Conservation (phyloP, 1,140 invertebrate species). For the Musca vetustissima region DNA sequence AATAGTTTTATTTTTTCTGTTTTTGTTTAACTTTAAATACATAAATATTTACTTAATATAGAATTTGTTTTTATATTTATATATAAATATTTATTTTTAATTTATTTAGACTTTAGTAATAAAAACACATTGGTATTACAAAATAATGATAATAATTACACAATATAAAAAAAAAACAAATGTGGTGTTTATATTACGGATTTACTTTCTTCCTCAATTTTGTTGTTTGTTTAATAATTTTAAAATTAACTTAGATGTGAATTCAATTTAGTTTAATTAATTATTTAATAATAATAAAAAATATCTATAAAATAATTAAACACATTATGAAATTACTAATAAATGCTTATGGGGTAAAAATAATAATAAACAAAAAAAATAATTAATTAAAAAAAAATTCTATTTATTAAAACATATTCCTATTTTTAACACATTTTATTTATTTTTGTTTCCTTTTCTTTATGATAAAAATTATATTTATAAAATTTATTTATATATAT, state of each 20-base stretch:
- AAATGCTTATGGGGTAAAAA: constrained; percentile 15
- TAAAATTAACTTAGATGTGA: constrained; percentile 8
- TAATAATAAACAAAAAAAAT: constrained; percentile 1
- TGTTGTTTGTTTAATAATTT: not conserved
- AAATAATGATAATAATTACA: constrained; percentile 1
- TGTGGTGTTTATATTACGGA: not conserved
- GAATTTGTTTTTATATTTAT: too few relatives aligned
- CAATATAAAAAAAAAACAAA: not conserved
- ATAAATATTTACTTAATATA: constrained; percentile 22
- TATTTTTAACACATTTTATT: too few relatives aligned
- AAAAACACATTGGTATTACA: constrained; percentile 14
- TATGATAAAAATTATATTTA: too few relatives aligned
- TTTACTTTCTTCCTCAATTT: not conserved
- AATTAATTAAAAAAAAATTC: not conserved
- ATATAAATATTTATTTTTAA: too few relatives aligned
- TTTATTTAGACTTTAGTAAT: constrained; percentile 15
- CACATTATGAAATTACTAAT: constrained; percentile 14
- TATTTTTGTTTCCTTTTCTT: too few relatives aligned
- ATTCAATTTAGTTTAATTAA: not conserved
- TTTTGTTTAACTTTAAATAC: not conserved
- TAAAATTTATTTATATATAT: too few relatives aligned
- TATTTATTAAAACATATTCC: too few relatives aligned
- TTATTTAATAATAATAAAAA: too few relatives aligned
- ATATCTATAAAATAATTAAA: not conserved
- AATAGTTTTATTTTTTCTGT: too few relatives aligned